Percentiles rank a stretch among this genome's conserved stretches.
These are phyloP conservation scores for Watersipora subatra DNA, from an alignment of 1,140 invertebrate genomes.

Conservation along the genomic window DNA sequence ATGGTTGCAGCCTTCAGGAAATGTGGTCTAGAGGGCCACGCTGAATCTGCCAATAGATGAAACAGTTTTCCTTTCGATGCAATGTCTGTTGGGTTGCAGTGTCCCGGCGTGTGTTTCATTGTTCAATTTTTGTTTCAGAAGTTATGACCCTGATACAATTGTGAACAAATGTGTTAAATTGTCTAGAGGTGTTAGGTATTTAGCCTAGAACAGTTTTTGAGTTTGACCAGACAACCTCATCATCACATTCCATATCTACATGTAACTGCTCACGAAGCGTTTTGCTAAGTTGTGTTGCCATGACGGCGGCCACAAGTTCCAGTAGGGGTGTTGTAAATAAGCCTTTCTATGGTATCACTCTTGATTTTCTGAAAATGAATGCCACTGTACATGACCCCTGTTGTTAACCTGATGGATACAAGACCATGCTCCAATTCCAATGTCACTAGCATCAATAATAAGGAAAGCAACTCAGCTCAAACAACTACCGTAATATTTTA, in stretches of 20 bases:
- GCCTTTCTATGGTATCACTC: slow-evolving; percentile 8
- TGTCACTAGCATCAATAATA: slow-evolving; percentile 12
- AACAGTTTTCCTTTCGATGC: background rate
- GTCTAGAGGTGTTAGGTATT: slow-evolving; percentile 12
- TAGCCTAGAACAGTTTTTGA: slow-evolving; percentile 9
- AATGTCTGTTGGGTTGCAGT: background rate
- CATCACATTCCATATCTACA: background rate
- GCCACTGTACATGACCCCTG: background rate
- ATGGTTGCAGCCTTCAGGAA: background rate
- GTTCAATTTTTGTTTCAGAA: no score
- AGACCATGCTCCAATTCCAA: slow-evolving; percentile 11
- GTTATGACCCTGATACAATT: background rate
- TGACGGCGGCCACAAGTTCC: slow-evolving; percentile 14
- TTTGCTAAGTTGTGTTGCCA: slow-evolving; percentile 8
- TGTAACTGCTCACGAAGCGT: background rate
- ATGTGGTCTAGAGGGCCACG: background rate
- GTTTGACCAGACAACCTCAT: slow-evolving; percentile 15
- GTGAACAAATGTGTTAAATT: slow-evolving; percentile 16
- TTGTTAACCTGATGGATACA: slow-evolving; percentile 7
- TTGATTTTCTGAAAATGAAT: slow-evolving; percentile 12
- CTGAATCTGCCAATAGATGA: background rate
- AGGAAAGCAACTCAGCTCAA: slow-evolving; percentile 14
- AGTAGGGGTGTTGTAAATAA: slow-evolving; percentile 10
- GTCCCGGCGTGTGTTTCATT: background rate
- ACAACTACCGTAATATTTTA: slow-evolving; percentile 26